phyloP scores from a whole-genome alignment of 2,888 invertebrate species.

The Conchocele bisecta region DNA sequence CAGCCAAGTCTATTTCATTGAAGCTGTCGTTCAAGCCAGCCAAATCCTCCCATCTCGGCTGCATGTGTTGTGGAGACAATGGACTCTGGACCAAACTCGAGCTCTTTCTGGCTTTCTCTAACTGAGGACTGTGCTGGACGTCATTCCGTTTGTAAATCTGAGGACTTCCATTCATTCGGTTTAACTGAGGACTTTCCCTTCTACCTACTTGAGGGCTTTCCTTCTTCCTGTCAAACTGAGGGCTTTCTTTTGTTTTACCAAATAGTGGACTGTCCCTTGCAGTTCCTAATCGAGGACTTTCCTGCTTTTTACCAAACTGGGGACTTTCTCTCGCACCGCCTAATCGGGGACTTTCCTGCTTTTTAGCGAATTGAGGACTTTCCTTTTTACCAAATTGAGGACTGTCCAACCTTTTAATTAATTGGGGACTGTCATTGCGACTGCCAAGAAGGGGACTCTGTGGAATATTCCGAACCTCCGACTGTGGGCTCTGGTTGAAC shows the following conservation, averaged over 20 bases:
- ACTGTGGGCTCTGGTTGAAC: conserved; percentile 37
- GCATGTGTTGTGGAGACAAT: conserved; percentile 63
- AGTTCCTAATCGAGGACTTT: neutral
- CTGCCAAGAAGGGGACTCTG: neutral
- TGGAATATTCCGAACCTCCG: conserved; percentile 24
- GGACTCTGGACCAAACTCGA: conserved; percentile 59
- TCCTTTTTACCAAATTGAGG: neutral
- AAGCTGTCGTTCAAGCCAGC: conserved; percentile 68
- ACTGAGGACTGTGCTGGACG: conserved; percentile 31
- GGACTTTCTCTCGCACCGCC: neutral
- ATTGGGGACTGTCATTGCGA: neutral
- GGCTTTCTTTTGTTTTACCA: conserved; percentile 29
- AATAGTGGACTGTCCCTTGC: too few relatives aligned
- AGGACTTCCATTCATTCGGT: conserved; percentile 28
- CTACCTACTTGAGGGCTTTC: conserved; percentile 5
- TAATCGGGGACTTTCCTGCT: neutral
- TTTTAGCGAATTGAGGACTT: neutral
- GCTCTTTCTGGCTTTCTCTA: conserved; percentile 36
- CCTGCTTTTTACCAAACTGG: too few relatives aligned
- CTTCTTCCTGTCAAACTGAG: conserved; percentile 21
- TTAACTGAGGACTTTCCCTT: too few relatives aligned
- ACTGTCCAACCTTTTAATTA: neutral
- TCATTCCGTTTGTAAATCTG: conserved; percentile 36
- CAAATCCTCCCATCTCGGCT: conserved; percentile 68
- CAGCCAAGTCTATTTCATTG: conserved; percentile 62